A percentile compares a stretch with the other conserved stretches of the same genome.
Evolutionary conservation across 2,797 vertebrate species (phyloP).

Genomic region (Hoplostethus mediterraneus): DNA sequence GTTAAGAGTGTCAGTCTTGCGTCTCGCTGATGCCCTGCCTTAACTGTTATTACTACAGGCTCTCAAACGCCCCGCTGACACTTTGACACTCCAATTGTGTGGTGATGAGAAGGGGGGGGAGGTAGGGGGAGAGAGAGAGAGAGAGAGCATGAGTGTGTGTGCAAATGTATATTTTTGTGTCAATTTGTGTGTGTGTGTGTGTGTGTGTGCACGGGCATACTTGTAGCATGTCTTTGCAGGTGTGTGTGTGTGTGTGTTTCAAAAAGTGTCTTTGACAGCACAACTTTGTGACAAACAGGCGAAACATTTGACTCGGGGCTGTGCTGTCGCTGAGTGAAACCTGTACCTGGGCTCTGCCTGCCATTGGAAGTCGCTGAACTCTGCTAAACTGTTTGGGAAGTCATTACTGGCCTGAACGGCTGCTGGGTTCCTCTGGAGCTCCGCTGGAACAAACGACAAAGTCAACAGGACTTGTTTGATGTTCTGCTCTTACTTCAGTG

Average conservation of each 20-base stretch:
- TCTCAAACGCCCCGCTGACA: constrained; percentile 67
- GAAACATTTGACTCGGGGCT: constrained; percentile 60
- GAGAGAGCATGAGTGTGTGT: not conserved
- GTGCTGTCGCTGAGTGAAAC: constrained; percentile 17
- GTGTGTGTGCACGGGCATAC: constrained; percentile 19
- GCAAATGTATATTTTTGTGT: constrained; percentile 2
- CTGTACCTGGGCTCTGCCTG: constrained; percentile 16
- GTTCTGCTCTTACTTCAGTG: constrained; percentile 4
- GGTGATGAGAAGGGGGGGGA: not conserved
- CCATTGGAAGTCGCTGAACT: constrained; percentile 46
- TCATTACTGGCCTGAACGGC: constrained; percentile 21
- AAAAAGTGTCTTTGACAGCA: not conserved
- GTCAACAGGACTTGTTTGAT: constrained; percentile 31
- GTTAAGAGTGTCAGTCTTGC: constrained; percentile 76
- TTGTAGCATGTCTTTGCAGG: not conserved
- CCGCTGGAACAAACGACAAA: constrained; percentile 24
- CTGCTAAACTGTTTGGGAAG: constrained; percentile 52
- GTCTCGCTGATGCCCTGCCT: constrained; percentile 61
- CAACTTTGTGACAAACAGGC: constrained; percentile 49
- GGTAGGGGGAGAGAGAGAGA: not conserved
- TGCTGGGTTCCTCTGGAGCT: constrained; percentile 20
- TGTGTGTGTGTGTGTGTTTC: constrained; percentile 9
- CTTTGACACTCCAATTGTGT: constrained; percentile 63
- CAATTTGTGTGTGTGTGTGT: constrained; percentile 31
- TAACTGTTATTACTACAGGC: constrained; percentile 72